phyloP scores from a whole-genome alignment of 2,797 vertebrate genomes.

The Dendrocincla fuliginosa region DNA sequence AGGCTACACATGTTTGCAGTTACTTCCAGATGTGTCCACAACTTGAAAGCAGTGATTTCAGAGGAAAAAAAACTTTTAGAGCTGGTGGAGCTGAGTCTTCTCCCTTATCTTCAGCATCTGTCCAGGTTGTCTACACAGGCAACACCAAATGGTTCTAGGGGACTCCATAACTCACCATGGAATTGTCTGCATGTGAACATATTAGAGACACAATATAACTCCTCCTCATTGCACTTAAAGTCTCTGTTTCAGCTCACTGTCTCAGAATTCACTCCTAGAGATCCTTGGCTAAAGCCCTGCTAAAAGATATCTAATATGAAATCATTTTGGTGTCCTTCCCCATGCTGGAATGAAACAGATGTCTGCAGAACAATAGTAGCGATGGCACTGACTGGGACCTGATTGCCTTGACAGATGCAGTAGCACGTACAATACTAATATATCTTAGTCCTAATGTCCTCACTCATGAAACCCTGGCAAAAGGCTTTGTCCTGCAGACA shows the following conservation, averaged over 20 bases:
- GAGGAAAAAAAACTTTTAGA: neutral
- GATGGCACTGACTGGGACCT: neutral
- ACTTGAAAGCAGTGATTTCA: conserved; percentile 22
- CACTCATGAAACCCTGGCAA: neutral
- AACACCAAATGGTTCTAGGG: neutral
- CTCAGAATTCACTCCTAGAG: conserved; percentile 39
- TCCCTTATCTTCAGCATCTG: neutral
- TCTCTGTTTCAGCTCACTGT: neutral
- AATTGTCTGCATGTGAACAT: rapidly evolving
- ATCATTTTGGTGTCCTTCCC: conserved; percentile 14
- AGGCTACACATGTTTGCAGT: conserved; percentile 34
- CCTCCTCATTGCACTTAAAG: neutral
- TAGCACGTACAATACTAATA: conserved; percentile 2
- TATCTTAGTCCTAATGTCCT: neutral
- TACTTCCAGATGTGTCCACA: conserved; percentile 32
- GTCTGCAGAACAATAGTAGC: conserved; percentile 22
- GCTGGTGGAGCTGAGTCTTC: neutral
- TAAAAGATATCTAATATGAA: conserved; percentile 20
- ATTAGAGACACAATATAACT: neutral
- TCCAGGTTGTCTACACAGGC: neutral
- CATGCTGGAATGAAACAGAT: neutral
- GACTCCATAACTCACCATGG: neutral
- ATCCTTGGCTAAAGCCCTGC: neutral
- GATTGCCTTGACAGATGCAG: neutral
- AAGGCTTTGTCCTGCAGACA: conserved; percentile 5